phyloP scores from a whole-genome alignment of 2,113 vertebrate species.

The Lophius piscatorius region DNA sequence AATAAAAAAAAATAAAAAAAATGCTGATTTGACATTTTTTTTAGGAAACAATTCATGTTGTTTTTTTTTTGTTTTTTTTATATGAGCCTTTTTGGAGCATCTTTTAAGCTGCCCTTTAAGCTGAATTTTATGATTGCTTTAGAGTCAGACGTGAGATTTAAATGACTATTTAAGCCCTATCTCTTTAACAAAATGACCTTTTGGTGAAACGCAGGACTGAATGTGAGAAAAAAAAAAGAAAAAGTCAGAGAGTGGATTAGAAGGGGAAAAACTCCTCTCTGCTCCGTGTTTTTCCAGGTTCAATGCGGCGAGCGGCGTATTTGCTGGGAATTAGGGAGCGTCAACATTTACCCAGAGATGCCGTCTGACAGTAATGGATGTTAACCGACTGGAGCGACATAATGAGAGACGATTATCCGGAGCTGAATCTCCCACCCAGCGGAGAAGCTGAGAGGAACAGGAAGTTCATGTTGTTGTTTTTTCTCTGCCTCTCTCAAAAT shows the following conservation, averaged over 20 bases:
- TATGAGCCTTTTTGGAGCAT: too few species aligned
- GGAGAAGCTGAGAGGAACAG: conserved; percentile 29
- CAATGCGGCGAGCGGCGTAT: conserved; percentile 41
- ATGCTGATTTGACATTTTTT: too few species aligned
- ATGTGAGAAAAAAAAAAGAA: conserved; percentile 3
- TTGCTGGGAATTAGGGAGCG: conserved; percentile 56
- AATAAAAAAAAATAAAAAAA: too few species aligned
- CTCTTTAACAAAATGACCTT: too few species aligned
- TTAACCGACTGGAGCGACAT: conserved; percentile 69
- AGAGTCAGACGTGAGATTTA: too few species aligned
- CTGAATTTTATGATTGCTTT: too few species aligned
- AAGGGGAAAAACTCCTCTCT: conserved; percentile 1
- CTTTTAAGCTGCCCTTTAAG: too few species aligned
- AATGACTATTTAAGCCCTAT: too few species aligned
- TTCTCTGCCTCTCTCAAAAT: conserved; percentile 40
- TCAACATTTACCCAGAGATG: conserved; percentile 67
- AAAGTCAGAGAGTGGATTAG: conserved; percentile 6
- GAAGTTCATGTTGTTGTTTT: conserved; percentile 42
- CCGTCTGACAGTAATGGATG: conserved; percentile 69
- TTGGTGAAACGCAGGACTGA: too few species aligned
- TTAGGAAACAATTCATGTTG: too few species aligned
- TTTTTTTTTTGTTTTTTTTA: too few species aligned
- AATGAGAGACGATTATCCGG: conserved; percentile 70
- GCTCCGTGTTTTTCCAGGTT: conserved; percentile 38
- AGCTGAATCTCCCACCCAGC: conserved; percentile 63